Conservation (phyloP, 1,140 invertebrate species). For the Pogonomyrmex barbatus region DNA sequence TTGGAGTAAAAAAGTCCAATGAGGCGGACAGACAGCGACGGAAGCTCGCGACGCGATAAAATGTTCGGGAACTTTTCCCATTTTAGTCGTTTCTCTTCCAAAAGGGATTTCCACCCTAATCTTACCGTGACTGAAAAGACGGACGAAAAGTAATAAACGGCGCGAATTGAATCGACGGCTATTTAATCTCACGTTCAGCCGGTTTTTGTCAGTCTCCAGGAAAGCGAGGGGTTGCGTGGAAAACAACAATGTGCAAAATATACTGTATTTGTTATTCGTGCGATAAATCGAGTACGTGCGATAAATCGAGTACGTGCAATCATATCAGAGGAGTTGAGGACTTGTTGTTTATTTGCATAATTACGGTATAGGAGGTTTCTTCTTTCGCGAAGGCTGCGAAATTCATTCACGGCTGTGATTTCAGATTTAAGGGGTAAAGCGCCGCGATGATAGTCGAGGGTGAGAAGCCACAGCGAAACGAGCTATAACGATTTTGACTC, state of each 20-base stretch:
- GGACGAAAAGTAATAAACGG: conserved; percentile 5
- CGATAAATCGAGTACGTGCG: background rate
- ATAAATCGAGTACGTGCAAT: background rate
- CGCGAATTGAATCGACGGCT: background rate
- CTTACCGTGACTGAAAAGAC: background rate
- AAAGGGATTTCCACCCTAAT: conserved; percentile 31
- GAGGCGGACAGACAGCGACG: conserved; percentile 3
- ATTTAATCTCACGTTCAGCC: background rate
- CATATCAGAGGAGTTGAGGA: background rate
- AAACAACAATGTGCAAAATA: background rate
- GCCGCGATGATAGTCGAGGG: background rate
- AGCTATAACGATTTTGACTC: conserved; percentile 55
- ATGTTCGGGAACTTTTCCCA: conserved; percentile 23
- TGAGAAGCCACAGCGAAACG: conserved; percentile 11
- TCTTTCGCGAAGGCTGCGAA: background rate
- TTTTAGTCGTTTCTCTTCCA: background rate
- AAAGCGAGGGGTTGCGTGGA: background rate
- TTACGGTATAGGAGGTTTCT: background rate
- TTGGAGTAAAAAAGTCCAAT: conserved; percentile 16
- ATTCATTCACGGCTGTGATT: conserved; percentile 27
- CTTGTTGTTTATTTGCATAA: background rate
- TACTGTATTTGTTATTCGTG: background rate
- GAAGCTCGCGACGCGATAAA: conserved; percentile 1
- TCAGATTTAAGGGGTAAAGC: conserved; percentile 14
- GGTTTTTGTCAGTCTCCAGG: background rate